These are phyloP conservation scores for Leptinotarsa haldemani DNA, from an alignment of 2,888 invertebrate genomes.

Conservation along the genomic window DNA sequence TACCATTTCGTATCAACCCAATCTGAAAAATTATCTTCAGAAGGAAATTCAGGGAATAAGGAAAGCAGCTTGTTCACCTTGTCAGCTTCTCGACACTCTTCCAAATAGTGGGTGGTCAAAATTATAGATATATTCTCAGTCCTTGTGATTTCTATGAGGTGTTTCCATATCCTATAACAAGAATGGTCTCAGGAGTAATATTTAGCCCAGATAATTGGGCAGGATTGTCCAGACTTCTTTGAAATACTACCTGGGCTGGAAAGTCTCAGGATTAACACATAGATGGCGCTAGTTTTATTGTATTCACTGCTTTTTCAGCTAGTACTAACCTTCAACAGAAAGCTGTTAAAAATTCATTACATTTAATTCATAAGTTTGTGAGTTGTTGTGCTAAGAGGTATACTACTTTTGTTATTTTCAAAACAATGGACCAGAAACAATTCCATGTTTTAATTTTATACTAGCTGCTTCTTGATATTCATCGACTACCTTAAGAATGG, in stretches of 20 bases:
- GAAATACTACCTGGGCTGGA: not conserved
- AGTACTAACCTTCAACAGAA: too few relatives aligned
- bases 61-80: slow-evolving; percentile 68
- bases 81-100: slow-evolving; percentile 87
- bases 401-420: too few relatives aligned
- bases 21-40: slow-evolving; percentile 70
- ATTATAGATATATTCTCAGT: slow-evolving; percentile 82
- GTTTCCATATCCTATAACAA: slow-evolving; percentile 86
- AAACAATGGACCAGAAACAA: too few relatives aligned
- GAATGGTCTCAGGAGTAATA: not conserved
- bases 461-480: too few relatives aligned
- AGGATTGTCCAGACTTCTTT: not conserved
- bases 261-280: too few relatives aligned
- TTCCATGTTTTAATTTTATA: too few relatives aligned
- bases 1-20: slow-evolving; percentile 88
- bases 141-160: slow-evolving; percentile 79
- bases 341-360: too few relatives aligned
- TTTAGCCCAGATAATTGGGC: not conserved
- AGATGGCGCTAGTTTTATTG: too few relatives aligned
- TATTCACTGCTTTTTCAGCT: not conserved
- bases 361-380: too few relatives aligned
- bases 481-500: too few relatives aligned
- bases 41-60: not conserved
- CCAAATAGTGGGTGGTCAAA: slow-evolving; percentile 95
- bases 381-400: too few relatives aligned